A percentile compares a stretch with the other conserved stretches of the same genome.
Conservation (phyloP, 2,888 invertebrate genomes). For the Nephrotoma guestfalica region DNA sequence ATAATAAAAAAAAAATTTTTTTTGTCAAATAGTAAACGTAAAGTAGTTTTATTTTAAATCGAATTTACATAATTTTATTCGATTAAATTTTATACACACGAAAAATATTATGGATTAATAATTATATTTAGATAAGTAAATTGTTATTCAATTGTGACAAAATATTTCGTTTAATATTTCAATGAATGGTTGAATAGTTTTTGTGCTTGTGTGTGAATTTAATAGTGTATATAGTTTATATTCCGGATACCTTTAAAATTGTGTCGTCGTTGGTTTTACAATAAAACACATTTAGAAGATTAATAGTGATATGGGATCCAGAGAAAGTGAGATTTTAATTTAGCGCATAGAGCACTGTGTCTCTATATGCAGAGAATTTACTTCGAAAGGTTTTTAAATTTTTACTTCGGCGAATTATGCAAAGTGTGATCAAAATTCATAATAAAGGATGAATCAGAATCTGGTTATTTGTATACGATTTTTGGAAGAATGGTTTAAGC, state of each 20-base stretch:
- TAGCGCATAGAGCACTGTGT: background rate
- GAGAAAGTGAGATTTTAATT: background rate
- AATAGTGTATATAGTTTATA: too few species aligned
- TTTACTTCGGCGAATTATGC: too few species aligned
- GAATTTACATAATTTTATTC: background rate
- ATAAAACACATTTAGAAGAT: background rate
- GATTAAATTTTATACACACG: background rate
- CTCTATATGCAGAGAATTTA: background rate
- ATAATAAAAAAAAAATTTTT: background rate
- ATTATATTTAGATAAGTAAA: background rate
- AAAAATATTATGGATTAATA: background rate
- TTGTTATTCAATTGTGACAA: background rate
- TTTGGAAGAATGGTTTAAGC: too few species aligned
- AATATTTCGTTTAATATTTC: background rate
- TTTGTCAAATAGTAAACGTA: background rate
- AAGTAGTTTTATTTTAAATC: background rate
- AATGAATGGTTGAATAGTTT: background rate
- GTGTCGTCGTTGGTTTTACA: background rate
- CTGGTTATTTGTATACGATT: too few species aligned
- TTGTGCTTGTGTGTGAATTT: background rate
- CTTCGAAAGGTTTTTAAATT: too few species aligned
- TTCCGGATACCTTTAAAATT: background rate
- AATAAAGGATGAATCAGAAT: too few species aligned
- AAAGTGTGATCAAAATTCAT: too few species aligned
- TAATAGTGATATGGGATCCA: background rate